Percentiles rank a stretch among this genome's conserved stretches.
Evolutionary conservation across 2,797 vertebrate genomes (phyloP).

Genomic region (Gephyroberyx darwinii): DNA sequence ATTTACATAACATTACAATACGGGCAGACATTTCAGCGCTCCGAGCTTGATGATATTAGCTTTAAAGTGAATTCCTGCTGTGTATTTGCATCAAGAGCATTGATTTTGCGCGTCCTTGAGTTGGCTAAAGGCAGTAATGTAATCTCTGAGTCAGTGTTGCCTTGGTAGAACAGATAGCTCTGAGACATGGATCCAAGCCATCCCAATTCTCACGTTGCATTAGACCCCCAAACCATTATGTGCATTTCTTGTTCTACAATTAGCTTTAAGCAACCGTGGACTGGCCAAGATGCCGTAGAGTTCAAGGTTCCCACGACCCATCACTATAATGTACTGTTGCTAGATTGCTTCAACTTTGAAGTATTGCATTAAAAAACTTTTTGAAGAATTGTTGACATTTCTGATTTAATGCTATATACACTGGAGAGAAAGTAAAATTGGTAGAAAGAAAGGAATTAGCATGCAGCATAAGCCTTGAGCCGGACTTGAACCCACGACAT

Average conservation of each 20-base stretch:
- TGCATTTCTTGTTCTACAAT: conserved; percentile 25
- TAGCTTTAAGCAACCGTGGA: conserved; percentile 32
- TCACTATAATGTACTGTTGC: neutral
- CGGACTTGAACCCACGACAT: too few relatives aligned
- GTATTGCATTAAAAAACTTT: too few relatives aligned
- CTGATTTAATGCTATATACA: neutral
- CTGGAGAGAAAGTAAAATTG: neutral
- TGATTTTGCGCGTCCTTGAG: conserved; percentile 77
- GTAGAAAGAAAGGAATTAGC: neutral
- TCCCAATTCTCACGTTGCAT: conserved; percentile 32
- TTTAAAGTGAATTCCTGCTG: conserved; percentile 78
- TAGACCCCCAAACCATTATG: conserved; percentile 39
- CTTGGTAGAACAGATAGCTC: conserved; percentile 47
- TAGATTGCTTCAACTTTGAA: neutral
- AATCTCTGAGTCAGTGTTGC: conserved; percentile 76
- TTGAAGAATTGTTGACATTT: neutral
- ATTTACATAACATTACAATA: conserved; percentile 84
- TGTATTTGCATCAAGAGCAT: conserved; percentile 75
- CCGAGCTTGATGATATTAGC: conserved; percentile 78
- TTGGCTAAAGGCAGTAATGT: conserved; percentile 76
- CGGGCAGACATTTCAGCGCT: conserved; percentile 70
- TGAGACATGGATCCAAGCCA: conserved; percentile 51
- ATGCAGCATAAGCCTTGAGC: too few relatives aligned
- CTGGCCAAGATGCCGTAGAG: neutral
- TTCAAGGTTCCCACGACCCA: neutral